These are phyloP conservation scores for Phylloscopus trochilus DNA, from an alignment of 2,113 vertebrate genomes.

Conservation along the genomic window DNA sequence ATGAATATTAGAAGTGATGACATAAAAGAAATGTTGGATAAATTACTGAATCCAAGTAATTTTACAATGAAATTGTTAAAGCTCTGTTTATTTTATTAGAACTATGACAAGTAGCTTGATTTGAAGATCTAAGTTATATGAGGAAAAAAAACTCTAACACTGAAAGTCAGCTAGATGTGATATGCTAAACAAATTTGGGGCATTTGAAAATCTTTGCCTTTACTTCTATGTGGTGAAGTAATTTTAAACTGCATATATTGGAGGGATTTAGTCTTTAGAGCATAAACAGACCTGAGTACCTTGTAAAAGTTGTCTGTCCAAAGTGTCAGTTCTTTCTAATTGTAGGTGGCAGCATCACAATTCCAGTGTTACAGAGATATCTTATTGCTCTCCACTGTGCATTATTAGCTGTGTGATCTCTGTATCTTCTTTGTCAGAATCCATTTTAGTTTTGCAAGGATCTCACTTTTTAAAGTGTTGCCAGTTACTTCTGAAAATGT, in stretches of 20 bases:
- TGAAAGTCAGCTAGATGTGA: neutral
- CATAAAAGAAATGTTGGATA: neutral
- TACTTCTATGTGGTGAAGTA: neutral
- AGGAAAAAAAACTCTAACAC: neutral
- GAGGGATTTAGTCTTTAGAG: neutral
- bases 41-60: neutral
- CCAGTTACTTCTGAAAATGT: neutral
- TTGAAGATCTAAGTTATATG: neutral
- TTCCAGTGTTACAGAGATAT: neutral
- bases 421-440: neutral
- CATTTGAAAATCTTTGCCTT: neutral
- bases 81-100: neutral
- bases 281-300: neutral
- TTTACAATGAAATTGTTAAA: neutral
- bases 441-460: rapidly evolving
- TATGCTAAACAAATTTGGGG: neutral
- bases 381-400: neutral
- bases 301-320: neutral
- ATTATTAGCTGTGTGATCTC: neutral
- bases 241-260: neutral
- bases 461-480: neutral
- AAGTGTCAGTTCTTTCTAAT: neutral
- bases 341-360: neutral
- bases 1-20: neutral
- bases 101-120: neutral